A percentile compares a stretch with the other conserved stretches of the same genome.
These are phyloP conservation scores for Parauchenoglanis punctatus DNA, from an alignment of 2,797 vertebrate species.

Conservation along the genomic window DNA sequence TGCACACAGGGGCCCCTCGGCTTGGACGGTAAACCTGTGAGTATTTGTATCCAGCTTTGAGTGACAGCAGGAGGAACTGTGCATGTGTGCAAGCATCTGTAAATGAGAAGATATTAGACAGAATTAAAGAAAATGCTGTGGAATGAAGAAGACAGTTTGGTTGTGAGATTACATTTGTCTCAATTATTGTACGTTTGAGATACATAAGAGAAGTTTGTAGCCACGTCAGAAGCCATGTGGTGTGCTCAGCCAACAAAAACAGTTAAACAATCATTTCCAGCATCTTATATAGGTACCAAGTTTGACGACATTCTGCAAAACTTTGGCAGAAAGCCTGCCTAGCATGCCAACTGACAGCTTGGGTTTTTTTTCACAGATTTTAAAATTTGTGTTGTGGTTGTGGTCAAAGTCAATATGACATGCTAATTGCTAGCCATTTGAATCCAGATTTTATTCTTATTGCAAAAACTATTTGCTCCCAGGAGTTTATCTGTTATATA, in stretches of 20 bases:
- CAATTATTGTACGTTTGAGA: not conserved
- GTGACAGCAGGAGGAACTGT: constrained; percentile 7
- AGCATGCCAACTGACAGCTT: not conserved
- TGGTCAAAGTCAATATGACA: not conserved
- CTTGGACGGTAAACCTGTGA: constrained; percentile 58
- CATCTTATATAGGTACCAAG: not conserved
- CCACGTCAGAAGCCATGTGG: not conserved
- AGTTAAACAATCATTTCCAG: not conserved
- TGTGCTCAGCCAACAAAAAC: not conserved
- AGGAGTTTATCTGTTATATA: not conserved
- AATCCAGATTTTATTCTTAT: not conserved
- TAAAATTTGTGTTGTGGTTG: too few species aligned
- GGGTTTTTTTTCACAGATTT: not conserved
- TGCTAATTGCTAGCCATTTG: not conserved
- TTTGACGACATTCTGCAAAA: not conserved
- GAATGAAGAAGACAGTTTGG: not conserved
- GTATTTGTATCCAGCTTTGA: constrained; percentile 40
- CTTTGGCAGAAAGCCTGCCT: not conserved
- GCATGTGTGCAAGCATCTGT: constrained; percentile 10
- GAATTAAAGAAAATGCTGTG: not conserved
- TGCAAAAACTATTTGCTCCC: not conserved
- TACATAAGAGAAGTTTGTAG: not conserved
- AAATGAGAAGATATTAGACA: not conserved
- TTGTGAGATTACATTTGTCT: not conserved
- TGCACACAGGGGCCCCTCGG: constrained; percentile 54